Conservation (phyloP, 2,113 vertebrate species). For the Poicephalus meyeri region DNA sequence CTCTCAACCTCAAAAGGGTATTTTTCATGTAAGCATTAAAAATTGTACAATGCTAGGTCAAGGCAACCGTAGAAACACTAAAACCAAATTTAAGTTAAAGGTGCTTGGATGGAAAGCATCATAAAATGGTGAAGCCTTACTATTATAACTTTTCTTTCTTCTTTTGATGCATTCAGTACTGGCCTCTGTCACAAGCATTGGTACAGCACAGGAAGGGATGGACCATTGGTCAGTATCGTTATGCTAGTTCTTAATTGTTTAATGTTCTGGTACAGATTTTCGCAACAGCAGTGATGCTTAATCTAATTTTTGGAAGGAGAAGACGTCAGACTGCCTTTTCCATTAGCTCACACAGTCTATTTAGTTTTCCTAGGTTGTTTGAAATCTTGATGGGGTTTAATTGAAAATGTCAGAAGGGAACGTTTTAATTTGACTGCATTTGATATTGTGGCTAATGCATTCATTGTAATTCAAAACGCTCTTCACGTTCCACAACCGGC, state of each 20-base stretch:
- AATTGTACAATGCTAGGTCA: neutral
- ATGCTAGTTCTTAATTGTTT: conserved; percentile 28
- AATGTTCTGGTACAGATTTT: conserved; percentile 41
- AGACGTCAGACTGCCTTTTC: conserved; percentile 47
- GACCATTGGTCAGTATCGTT: conserved; percentile 1
- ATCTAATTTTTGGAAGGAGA: conserved; percentile 57
- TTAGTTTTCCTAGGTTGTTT: conserved; percentile 62
- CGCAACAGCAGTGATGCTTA: conserved; percentile 23
- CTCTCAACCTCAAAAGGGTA: neutral
- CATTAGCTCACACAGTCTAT: conserved; percentile 42
- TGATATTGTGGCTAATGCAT: conserved; percentile 59
- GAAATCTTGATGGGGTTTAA: conserved; percentile 64
- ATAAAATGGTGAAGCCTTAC: neutral
- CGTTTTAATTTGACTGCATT: conserved; percentile 65
- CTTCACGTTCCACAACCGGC: neutral
- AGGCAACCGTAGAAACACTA: neutral
- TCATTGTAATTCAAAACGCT: conserved; percentile 52
- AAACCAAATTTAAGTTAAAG: neutral
- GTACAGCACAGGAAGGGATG: neutral
- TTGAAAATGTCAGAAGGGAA: conserved; percentile 69
- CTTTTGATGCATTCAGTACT: neutral
- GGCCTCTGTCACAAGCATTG: conserved; percentile 23
- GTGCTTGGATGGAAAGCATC: neutral
- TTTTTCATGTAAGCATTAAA: neutral
- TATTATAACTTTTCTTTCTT: neutral